phyloP scores from a whole-genome alignment of 2,113 vertebrate genomes.

The Rallus limicola region DNA sequence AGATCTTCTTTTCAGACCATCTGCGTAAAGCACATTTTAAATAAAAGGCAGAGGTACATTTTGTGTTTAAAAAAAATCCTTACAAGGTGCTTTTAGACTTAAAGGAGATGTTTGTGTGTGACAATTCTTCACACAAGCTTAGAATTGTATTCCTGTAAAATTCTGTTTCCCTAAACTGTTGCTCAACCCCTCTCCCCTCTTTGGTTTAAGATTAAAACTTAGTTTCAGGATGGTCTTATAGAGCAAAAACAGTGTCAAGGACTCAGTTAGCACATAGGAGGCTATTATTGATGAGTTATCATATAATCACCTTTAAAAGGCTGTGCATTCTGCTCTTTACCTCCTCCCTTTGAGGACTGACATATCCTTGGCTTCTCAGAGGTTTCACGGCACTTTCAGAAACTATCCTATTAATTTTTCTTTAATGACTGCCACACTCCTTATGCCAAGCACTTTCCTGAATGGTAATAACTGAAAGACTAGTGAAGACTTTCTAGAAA shows the following conservation, averaged over 20 bases:
- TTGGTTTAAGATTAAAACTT: background rate
- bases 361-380: background rate
- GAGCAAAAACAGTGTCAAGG: background rate
- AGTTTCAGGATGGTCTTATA: background rate
- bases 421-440: background rate
- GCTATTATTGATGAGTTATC: background rate
- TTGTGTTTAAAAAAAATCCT: background rate
- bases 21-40: background rate
- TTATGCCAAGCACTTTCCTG: background rate
- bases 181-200: background rate
- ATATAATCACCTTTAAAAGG: background rate
- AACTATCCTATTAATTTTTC: background rate
- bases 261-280: background rate
- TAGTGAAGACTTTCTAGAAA: background rate
- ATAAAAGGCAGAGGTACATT: background rate
- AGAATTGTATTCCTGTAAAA: background rate
- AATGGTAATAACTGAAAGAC: background rate
- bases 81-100: background rate
- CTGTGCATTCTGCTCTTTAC: background rate
- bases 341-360: background rate
- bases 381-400: background rate
- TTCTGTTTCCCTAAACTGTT: background rate
- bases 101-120: background rate
- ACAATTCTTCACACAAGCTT: background rate
- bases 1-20: background rate